Evolutionary conservation across 2,797 vertebrate genomes (phyloP).

Genomic region (Poecile montanus): DNA sequence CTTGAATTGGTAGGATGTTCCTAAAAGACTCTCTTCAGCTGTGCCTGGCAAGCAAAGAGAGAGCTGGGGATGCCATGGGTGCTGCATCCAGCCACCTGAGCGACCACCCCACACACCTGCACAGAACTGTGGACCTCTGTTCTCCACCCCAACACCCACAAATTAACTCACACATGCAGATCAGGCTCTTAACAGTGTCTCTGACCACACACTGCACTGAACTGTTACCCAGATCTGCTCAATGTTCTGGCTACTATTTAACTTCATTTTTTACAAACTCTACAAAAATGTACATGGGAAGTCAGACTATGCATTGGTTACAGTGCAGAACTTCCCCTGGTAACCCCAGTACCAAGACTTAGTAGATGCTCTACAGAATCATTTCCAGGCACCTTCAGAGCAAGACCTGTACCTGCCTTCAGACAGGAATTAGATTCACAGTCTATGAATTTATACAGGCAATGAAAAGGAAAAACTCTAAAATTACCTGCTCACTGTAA

Average conservation of each 20-base stretch:
- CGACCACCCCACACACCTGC: not conserved
- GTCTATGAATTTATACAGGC: constrained; percentile 25
- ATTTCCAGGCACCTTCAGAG: not conserved
- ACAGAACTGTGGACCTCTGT: not conserved
- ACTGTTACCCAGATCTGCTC: not conserved
- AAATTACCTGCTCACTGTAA: constrained; percentile 1
- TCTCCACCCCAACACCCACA: not conserved
- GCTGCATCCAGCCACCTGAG: not conserved
- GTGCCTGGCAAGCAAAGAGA: not conserved
- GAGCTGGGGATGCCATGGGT: not conserved
- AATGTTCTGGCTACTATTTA: not conserved
- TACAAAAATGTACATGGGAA: not conserved
- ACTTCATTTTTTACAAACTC: not conserved
- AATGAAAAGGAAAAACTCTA: constrained; percentile 15
- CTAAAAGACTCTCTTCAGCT: not conserved
- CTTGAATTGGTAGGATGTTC: not conserved
- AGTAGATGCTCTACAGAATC: not conserved
- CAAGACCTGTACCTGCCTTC: not conserved
- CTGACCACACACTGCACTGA: not conserved
- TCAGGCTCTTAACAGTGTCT: not conserved
- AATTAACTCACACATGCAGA: not conserved
- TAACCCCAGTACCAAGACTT: not conserved
- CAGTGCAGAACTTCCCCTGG: not conserved
- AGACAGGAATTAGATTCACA: not conserved
- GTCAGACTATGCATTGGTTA: not conserved